A percentile compares a stretch with the other conserved stretches of the same genome.
phyloP scores from a whole-genome alignment of 2,797 vertebrate species.

The Carduelis carduelis region DNA sequence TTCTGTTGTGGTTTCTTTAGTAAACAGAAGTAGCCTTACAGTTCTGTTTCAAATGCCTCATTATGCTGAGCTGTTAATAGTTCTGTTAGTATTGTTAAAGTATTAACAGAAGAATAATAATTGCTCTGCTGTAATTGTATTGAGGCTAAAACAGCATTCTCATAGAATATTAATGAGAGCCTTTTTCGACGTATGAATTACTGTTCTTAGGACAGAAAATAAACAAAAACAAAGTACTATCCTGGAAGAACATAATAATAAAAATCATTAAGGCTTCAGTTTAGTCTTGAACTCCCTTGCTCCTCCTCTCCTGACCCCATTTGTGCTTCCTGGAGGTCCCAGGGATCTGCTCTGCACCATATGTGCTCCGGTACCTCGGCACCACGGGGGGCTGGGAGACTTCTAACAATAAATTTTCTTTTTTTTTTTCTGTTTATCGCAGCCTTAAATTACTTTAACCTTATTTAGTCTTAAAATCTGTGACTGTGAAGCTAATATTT shows the following conservation, averaged over 20 bases:
- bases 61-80: slow-evolving; percentile 23
- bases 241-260: background rate
- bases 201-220: background rate
- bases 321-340: background rate
- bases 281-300: background rate
- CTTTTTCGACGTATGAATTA: slow-evolving; percentile 4
- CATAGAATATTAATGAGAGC: slow-evolving; percentile 48
- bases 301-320: background rate
- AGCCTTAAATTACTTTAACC: background rate
- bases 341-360: background rate
- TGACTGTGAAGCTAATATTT: slow-evolving; percentile 3
- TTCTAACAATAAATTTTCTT: background rate
- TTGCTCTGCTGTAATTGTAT: slow-evolving; percentile 8
- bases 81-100: slow-evolving; percentile 27
- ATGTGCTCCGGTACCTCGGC: background rate
- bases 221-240: background rate
- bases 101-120: slow-evolving; percentile 35
- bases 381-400: background rate
- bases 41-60: background rate
- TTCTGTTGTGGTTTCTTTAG: slow-evolving; percentile 12
- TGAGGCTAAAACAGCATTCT: background rate
- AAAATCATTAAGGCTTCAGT: background rate
- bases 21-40: background rate
- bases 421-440: background rate
- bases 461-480: slow-evolving; percentile 29